phyloP scores from a whole-genome alignment of 2,113 vertebrate species.

The Neolamprologus hecqui region DNA sequence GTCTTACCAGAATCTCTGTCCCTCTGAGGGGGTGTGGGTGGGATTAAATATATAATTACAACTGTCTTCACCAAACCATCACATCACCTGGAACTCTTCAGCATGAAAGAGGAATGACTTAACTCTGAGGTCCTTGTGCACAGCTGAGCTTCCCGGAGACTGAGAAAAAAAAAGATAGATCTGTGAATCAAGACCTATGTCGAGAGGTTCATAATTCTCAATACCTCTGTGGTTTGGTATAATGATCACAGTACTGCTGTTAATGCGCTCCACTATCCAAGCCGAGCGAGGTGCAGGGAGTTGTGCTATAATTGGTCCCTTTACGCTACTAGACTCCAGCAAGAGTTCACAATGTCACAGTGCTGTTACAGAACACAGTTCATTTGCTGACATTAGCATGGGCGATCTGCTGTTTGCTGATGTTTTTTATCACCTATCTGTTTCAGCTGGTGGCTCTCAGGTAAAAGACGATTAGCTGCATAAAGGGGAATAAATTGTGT shows the following conservation, averaged over 20 bases:
- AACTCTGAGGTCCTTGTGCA: background rate
- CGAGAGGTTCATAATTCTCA: background rate
- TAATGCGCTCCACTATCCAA: background rate
- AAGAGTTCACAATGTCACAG: background rate
- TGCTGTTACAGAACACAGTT: background rate
- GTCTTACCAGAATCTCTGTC: background rate
- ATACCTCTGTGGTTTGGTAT: background rate
- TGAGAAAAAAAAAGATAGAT: background rate
- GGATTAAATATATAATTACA: background rate
- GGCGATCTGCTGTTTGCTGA: background rate
- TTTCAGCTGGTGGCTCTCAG: background rate
- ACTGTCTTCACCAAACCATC: background rate
- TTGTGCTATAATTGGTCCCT: background rate
- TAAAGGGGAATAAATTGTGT: background rate
- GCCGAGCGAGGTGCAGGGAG: background rate
- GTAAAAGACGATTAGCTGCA: background rate
- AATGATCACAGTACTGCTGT: background rate
- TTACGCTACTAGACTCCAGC: background rate
- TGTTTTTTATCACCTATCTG: background rate
- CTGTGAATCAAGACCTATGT: background rate
- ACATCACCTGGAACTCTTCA: background rate
- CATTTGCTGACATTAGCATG: background rate
- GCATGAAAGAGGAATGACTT: background rate
- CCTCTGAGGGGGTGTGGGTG: background rate
- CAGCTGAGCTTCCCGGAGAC: background rate